These are phyloP conservation scores for Helicoverpa zea DNA, from an alignment of 1,140 invertebrate genomes.

Conservation along the genomic window DNA sequence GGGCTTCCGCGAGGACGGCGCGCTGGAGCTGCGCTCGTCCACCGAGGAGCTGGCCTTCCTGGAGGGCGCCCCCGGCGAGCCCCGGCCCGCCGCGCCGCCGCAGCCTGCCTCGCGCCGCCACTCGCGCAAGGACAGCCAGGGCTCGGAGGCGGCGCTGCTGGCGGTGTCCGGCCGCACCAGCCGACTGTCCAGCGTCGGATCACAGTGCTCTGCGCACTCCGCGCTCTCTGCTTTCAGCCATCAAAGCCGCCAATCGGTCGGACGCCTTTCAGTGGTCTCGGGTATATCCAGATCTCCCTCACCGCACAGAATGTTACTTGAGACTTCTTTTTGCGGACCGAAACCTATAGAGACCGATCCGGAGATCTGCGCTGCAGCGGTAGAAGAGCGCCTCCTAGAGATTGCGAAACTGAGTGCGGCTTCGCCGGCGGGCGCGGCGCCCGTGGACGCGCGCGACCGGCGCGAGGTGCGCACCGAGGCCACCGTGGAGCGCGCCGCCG, in stretches of 20 bases:
- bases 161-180: conserved; percentile 94
- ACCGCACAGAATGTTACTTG: conserved; percentile 95
- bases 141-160: conserved; percentile 92
- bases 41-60: conserved; percentile 95
- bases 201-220: conserved; percentile 88
- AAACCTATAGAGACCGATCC: conserved; percentile 89
- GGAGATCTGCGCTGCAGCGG: conserved; percentile 81
- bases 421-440: conserved; percentile 74
- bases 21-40: conserved; percentile 93
- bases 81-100: conserved; percentile 65
- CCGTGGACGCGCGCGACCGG: conserved; percentile 83
- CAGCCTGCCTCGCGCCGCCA: conserved; percentile 74
- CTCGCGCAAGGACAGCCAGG: conserved; percentile 92
- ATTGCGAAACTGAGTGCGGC: conserved; percentile 70
- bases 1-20: conserved; percentile 92
- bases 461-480: conserved; percentile 78
- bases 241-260: conserved; percentile 83
- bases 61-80: conserved; percentile 85
- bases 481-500: conserved; percentile 63
- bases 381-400: conserved; percentile 75
- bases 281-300: conserved; percentile 92
- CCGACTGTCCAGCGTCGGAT: conserved; percentile 92
- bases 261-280: conserved; percentile 90
- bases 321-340: conserved; percentile 95
- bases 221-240: conserved; percentile 84